Evolutionary conservation across 2,797 vertebrate genomes (phyloP).

Genomic region (Octomys mimax): DNA sequence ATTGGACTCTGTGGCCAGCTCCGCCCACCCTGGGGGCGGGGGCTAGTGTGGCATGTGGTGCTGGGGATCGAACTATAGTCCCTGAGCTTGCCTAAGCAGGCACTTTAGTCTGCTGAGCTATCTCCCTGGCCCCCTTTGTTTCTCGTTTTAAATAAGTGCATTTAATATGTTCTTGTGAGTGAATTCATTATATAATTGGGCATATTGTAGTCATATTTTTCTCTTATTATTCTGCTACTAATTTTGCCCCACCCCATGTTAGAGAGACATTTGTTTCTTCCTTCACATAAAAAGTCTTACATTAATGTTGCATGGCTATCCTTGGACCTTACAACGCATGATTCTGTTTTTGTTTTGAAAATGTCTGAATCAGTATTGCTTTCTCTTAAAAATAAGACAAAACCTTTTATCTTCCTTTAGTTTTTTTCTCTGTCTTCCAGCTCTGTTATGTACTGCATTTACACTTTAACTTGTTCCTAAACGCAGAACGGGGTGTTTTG

Average conservation of each 20-base stretch:
- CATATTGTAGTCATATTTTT: background rate
- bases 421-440: background rate
- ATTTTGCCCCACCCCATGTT: background rate
- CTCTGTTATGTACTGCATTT: background rate
- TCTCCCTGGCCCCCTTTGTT: too few species aligned
- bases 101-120: too few species aligned
- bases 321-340: background rate
- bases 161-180: background rate
- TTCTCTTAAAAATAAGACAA: background rate
- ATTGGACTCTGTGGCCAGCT: too few species aligned
- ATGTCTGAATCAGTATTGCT: background rate
- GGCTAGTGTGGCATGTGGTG: too few species aligned
- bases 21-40: too few species aligned
- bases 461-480: background rate
- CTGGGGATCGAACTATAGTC: too few species aligned
- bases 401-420: background rate
- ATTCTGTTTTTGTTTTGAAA: conserved; percentile 4
- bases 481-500: background rate
- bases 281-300: background rate
- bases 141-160: background rate
- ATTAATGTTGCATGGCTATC: background rate
- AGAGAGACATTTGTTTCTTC: background rate
- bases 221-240: background rate
- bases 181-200: background rate
- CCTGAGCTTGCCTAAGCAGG: too few species aligned